These are phyloP conservation scores for Lagorchestes hirsutus DNA, from an alignment of 2,797 vertebrate genomes.

Conservation along the genomic window DNA sequence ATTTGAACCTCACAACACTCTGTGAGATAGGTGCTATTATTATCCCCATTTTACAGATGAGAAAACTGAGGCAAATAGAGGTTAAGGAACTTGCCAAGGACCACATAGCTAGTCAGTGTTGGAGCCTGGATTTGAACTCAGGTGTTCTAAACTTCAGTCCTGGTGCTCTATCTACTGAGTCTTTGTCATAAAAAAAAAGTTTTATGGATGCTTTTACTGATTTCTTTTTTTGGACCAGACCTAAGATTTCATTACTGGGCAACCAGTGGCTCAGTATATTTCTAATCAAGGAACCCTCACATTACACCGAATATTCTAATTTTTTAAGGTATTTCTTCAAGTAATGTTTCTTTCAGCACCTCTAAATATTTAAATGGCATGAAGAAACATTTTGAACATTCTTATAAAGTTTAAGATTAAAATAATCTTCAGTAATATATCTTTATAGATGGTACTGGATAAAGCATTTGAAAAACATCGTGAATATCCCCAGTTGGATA, in stretches of 20 bases:
- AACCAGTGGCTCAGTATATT: not conserved
- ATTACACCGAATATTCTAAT: slow-evolving; percentile 37
- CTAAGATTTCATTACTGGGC: no score
- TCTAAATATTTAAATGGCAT: not conserved
- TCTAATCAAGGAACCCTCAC: not conserved
- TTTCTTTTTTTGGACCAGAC: no score
- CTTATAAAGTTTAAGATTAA: slow-evolving; percentile 61
- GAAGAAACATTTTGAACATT: slow-evolving; percentile 29
- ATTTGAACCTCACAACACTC: no score
- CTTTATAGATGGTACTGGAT: slow-evolving; percentile 57
- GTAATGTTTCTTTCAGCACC: slow-evolving; percentile 39
- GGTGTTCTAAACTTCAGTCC: not conserved
- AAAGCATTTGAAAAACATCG: not conserved
- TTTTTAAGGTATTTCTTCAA: not conserved
- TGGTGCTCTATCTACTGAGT: not conserved
- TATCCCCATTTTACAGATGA: no score
- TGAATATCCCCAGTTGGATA: slow-evolving; percentile 34
- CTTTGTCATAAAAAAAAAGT: not conserved
- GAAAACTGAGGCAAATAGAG: not conserved
- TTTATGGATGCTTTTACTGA: not conserved
- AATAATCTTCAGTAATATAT: slow-evolving; percentile 21
- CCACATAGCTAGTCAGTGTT: not conserved
- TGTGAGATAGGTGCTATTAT: no score
- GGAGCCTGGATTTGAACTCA: not conserved
- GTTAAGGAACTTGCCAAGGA: not conserved